Base-by-base conservation (phyloP, 1,140 invertebrate species). In the Harlomillsia oculata region DNA sequence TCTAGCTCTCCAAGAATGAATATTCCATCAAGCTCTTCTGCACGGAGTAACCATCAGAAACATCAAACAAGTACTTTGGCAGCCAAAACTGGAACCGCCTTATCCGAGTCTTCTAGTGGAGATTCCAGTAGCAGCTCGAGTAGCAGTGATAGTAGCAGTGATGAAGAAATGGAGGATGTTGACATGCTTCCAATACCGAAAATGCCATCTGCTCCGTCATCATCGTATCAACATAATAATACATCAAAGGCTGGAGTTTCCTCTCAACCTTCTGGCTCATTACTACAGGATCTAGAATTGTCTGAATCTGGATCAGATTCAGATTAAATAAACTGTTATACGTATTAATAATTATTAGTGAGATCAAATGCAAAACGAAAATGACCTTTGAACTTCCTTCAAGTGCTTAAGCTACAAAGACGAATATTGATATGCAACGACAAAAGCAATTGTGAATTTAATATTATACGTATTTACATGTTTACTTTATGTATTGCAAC, bases 281-380 rank as follows among this genome's bases (percentile, higher is more conserved):
- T 84, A 40, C 81, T 79, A 68, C 82, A 85, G 65, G 84, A 87
- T 72, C 75, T 87, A 61, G 81, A 83, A 69, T 74, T 87, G 53
- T 87, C 84, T 39, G 84, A 87, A 74, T 79, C 80, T n/a, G 80
- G 78, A 56, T 81, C 80, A 41, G 80, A 82, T 50, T 76, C 75
- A 48, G 74, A 78, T 67, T 72, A 50, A 34, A 26, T 16, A 34
- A 46, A n/a, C n/a, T n/a, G n/a, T n/a, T n/a, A n/a, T n/a, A n/a
- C n/a, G n/a, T n/a, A n/a, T n/a, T n/a, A n/a, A n/a, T n/a, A n/a
- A n/a, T n/a, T n/a, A n/a, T n/a, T n/a, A n/a, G n/a, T n/a, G n/a
- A n/a, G n/a, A n/a, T n/a, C n/a, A n/a, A n/a, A n/a, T n/a, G n/a
- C n/a, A n/a, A n/a, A n/a, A n/a, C n/a, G n/a, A n/a, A n/a, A n/a